Evolutionary conservation across 2,113 vertebrate species (phyloP), one percentile per base, ranked within the genome.

Genomic region (Platichthys stellatus): DNA sequence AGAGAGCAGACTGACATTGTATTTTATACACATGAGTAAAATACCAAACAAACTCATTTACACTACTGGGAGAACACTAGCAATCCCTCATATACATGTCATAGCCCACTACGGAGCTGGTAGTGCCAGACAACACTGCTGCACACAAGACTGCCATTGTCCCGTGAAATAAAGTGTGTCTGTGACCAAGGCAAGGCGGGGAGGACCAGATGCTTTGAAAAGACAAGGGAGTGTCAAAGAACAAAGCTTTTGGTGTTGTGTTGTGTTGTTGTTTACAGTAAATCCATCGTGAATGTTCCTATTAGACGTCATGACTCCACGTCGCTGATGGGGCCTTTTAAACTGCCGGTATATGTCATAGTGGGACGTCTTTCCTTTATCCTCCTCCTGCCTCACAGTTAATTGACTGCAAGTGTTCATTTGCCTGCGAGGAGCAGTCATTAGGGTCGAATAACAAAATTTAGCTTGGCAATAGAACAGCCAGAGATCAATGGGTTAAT

Each of bases 61-160:
- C 49, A 63, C 59, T 70, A 69, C 63, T 79, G 23, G 64, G 69
- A 69, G 65, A 87, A 86, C 64, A 66, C 67, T 64, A 86, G 72
- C 80, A 72, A 85, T 75, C 74, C 64, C 69, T 88, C 74, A 80
- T 87, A 51, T 17, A 90, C 65, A 82, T 86, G 85, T 85, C 89
- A 70, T 87, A 93, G 94, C 91, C 94, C 88, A 95, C 93, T 93
- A 90, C 80, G 90, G 90, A 85, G 93, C 87, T 88, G 94, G 86
- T 72, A 81, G 94, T 94, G 94, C 94, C 95, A 94, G 93, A 92
- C 92, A 81, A 93, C 93, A 92, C 90, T 86, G 88, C 81, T 73
- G 91, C 89, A 74, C 90, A 97, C 95, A 97, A 96, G 93, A 94
- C 93, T 89, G 76, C 83, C 88, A 97, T 97, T 98, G 97, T 97